These are phyloP conservation scores for Zaprionus taronus DNA, from an alignment of 1,140 invertebrate genomes.

Conservation along the genomic window DNA sequence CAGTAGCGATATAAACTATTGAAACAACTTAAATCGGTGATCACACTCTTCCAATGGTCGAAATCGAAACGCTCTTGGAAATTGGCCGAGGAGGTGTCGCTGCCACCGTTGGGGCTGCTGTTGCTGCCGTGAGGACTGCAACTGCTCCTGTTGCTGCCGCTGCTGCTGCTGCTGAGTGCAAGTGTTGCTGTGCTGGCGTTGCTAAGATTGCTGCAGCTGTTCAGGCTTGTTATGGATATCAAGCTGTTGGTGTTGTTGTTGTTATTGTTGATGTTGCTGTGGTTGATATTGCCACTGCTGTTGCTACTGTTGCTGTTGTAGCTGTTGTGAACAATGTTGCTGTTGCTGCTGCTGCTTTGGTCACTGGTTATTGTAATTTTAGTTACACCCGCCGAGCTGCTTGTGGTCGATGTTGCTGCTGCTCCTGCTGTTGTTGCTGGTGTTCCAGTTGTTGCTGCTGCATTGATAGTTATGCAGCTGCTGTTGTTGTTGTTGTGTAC, in stretches of 20 bases:
- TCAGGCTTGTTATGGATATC: constrained; percentile 69
- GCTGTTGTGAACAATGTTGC: constrained; percentile 50
- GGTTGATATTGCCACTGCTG: constrained; percentile 21
- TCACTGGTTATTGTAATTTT: constrained; percentile 48
- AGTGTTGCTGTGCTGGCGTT: constrained; percentile 62
- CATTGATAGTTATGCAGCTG: constrained; percentile 68
- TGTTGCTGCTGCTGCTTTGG: constrained; percentile 37
- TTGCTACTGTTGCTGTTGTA: constrained; percentile 46
- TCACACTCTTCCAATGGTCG: constrained; percentile 72
- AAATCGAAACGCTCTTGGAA: constrained; percentile 81
- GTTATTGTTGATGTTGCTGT: constrained; percentile 31
- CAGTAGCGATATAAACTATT: constrained; percentile 78
- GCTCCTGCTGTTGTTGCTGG: constrained; percentile 33
- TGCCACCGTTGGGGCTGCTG: constrained; percentile 42
- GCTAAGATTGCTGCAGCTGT: constrained; percentile 66
- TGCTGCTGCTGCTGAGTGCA: constrained; percentile 35
- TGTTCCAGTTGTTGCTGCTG: constrained; percentile 21
- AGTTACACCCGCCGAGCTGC: constrained; percentile 45
- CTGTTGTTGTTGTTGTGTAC: constrained; percentile 55
- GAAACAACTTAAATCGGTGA: constrained; percentile 79
- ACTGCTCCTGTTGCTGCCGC: constrained; percentile 26
- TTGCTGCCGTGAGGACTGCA: constrained; percentile 18
- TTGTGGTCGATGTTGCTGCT: constrained; percentile 35
- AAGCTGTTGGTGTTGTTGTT: constrained; percentile 64
- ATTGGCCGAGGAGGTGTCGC: constrained; percentile 79